Evolutionary conservation across 2,113 vertebrate species (phyloP), one percentile per base, ranked within the genome.

Genomic region (Microcebus ravelobensis): DNA sequence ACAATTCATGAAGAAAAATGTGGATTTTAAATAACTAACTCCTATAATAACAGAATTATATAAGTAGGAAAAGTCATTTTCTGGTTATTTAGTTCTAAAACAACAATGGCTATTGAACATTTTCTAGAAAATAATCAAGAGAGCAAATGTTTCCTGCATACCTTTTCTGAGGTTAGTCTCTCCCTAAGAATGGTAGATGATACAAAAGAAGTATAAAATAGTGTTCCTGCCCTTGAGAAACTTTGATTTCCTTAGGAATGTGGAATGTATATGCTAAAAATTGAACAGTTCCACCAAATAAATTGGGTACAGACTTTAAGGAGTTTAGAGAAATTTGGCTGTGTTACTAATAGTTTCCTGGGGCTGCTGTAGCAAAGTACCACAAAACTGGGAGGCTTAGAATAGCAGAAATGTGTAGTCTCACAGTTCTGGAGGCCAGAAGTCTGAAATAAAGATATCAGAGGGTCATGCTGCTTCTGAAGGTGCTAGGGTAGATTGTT

Each of bases 221-320:
- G 23, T 74, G 57, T 74, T 74, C 14, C 25, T 87, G 67, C 70
- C 48, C 76, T 74, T 20, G 6, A 67, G 48, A 82, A 45, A 25
- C 83, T 95, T 87, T 87, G 76, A 67, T 92, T 82, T 92, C 25
- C 10, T 67, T 87, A 74, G 74, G 67, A 74, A 45, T 74, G 68
- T 59, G 87, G 36, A 31, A 27, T 87, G 18, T 73, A 57, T 87
- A 36, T 48, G 36, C 67, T 82, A 57, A 87, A 82, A 67, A 95
- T 73, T 8, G 39, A 73, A 65, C 13, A 48, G 31, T 81, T 73
- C 67, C 36, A 48, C 31, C 23, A 36, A 34, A 48, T 65, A 81
- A 63, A 57, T 17, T 77, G 80, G 36, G 12, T 91, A n/a, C 12
- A 71, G 17, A 87, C 55, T 81, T 95, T 4, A 70, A 70, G 85